Evolutionary conservation across 2,888 invertebrate species (phyloP).

Genomic region (Druceiella hillmani): DNA sequence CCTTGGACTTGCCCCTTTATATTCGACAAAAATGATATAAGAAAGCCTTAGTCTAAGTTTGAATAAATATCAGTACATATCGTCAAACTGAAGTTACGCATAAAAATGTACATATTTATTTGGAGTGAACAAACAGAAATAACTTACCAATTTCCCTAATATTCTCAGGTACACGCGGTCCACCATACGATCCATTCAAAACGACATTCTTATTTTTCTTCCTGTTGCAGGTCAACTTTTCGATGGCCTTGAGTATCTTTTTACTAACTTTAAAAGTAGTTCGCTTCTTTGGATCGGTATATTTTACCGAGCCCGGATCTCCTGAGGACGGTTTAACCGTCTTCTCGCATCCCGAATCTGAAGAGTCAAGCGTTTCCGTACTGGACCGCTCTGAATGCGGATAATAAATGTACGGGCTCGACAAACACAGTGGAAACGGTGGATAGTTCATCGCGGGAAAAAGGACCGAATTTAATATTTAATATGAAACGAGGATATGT

Average conservation of each 20-base stretch:
- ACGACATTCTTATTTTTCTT: constrained; percentile 36
- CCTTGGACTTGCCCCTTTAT: no score
- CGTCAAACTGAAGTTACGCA: no score
- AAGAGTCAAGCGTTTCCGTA: constrained; percentile 44
- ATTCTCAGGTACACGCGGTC: not conserved
- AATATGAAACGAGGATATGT: no score
- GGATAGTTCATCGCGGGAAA: constrained; percentile 9
- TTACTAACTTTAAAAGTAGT: constrained; percentile 50
- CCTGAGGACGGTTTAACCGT: constrained; percentile 31
- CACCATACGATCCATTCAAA: not conserved
- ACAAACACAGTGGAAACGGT: constrained; percentile 34
- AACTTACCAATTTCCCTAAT: not conserved
- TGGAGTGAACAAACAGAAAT: no score
- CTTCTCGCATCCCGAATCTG: constrained; percentile 40
- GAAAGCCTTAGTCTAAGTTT: no score
- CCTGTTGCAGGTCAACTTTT: constrained; percentile 42
- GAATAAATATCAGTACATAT: no score
- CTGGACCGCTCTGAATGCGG: constrained; percentile 45
- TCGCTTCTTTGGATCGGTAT: constrained; percentile 44
- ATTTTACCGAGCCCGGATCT: constrained; percentile 39
- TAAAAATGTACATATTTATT: no score
- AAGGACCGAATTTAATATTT: constrained; percentile 18
- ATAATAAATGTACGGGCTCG: constrained; percentile 43
- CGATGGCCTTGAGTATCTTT: constrained; percentile 44
- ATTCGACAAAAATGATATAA: no score